phyloP scores from a whole-genome alignment of 2,888 invertebrate genomes.

The Lobophora halterata region DNA sequence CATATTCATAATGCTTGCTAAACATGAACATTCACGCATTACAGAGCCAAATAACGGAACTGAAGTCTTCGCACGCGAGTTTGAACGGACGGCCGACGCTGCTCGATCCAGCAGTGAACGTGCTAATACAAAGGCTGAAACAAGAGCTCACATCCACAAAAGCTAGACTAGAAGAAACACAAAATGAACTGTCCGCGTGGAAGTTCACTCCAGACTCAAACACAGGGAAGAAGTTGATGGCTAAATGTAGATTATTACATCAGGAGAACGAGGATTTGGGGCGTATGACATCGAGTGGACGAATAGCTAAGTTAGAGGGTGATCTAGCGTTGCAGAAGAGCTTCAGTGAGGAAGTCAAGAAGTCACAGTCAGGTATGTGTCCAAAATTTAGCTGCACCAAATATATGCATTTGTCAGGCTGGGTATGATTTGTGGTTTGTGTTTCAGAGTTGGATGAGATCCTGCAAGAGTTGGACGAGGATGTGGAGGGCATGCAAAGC shows the following conservation, averaged over 20 bases:
- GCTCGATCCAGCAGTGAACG: conserved; percentile 97
- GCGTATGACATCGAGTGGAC: conserved; percentile 95
- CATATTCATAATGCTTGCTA: not conserved
- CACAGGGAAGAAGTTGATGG: conserved; percentile 98
- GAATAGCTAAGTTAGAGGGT: conserved; percentile 96
- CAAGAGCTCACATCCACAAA: conserved; percentile 94
- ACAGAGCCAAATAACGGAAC: conserved; percentile 95
- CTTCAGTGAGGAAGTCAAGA: conserved; percentile 97
- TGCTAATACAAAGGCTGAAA: conserved; percentile 93
- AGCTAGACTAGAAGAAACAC: conserved; percentile 96
- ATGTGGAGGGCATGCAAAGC: conserved; percentile 99
- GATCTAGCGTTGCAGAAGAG: conserved; percentile 97
- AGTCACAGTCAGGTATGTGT: conserved; percentile 93
- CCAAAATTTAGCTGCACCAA: not conserved
- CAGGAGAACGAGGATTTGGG: conserved; percentile 99
- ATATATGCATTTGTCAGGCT: not conserved
- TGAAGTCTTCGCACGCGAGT: conserved; percentile 94
- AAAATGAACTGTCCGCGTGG: conserved; percentile 98
- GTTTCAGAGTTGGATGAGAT: conserved; percentile 96
- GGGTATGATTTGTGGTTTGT: no score
- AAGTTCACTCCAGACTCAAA: conserved; percentile 99
- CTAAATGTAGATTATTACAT: conserved; percentile 95
- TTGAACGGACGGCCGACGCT: conserved; percentile 86
- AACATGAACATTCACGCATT: conserved; percentile 30
- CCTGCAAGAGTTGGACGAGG: conserved; percentile 97